Conservation (phyloP, 2,888 invertebrate species). For the Leucoptera coffeella region DNA sequence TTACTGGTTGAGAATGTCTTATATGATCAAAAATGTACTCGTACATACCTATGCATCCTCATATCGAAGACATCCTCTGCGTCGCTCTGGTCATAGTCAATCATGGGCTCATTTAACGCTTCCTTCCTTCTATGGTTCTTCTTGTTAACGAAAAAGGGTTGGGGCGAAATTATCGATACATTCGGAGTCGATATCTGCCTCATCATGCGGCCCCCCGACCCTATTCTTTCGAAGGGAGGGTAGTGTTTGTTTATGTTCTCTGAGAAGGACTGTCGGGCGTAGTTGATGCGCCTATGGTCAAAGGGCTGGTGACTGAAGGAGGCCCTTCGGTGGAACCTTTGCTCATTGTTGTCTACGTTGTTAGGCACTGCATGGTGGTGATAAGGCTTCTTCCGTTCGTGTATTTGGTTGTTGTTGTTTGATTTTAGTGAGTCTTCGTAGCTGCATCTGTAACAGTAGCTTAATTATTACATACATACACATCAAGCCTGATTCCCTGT, state of each 20-base stretch:
- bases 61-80: conserved; percentile 39
- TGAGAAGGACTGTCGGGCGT: conserved; percentile 34
- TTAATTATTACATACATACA: no score
- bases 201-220: conserved; percentile 16
- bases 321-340: conserved; percentile 25
- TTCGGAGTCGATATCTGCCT: conserved; percentile 34
- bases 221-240: conserved; percentile 24
- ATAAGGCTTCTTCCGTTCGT: conserved; percentile 14
- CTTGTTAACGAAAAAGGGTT: conserved; percentile 29
- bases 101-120: conserved; percentile 29
- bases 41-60: conserved; percentile 15
- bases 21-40: neutral
- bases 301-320: conserved; percentile 32
- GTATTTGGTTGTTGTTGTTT: conserved; percentile 35
- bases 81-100: conserved; percentile 46
- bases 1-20: no score
- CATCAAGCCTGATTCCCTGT: no score
- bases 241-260: conserved; percentile 36
- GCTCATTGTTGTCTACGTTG: conserved; percentile 13
- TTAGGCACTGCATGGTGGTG: conserved; percentile 4
- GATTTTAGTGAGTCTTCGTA: conserved; percentile 79
- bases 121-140: conserved; percentile 28
- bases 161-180: conserved; percentile 18
- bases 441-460: conserved; percentile 62
- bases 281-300: conserved; percentile 20